Base-by-base conservation (phyloP, 2,113 vertebrate genomes). In the Pterophyllum scalare region DNA sequence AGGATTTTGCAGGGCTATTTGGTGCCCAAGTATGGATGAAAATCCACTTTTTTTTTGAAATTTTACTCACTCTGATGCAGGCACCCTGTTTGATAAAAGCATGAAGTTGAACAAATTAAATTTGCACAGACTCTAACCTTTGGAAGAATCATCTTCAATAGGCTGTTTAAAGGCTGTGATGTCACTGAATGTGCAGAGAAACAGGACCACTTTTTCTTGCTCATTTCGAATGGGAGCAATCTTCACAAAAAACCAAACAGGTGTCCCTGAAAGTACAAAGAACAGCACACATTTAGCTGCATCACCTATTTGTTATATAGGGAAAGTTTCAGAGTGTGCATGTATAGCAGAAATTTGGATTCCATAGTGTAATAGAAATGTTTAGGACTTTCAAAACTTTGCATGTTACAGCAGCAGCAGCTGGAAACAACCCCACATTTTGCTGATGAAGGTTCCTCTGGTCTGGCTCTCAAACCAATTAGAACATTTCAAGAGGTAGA, bases 211-310 rank as follows among this genome's bases (percentile, higher is more conserved):
- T 94, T 99, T 99, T 89, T 99, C 98, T 91, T 99, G 98, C 88
- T 99, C 98, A 0, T 99, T 99, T 91, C 97, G 97, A 93, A 99
- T 99, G 3, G 98, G 98, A 90, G 98, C 98, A 38, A 99, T 99
- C 96, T 99, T 99, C 94, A 99, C 97, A 94, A 99, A 99, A 94
- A 99, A 99, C 98, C 98, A 99, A 88, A 99, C 98, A 38, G 98
- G 98, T 75, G 97, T 99, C 92, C 98, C 98, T 99, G 94, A 82
- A 95, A 94, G 81, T 11, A 90, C 82, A 95, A 91, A 94, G 79
- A 28, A 90, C 87, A 88, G 80, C 38, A 81, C 5, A 24, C 19
- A 13, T 59, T 85, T 5, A 79, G 59, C 43, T 57, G 58, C n/a
- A 61, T 67, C 43, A 26, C 26, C 40, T 60, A 52, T 11, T 72